A percentile compares a stretch with the other conserved stretches of the same genome.
These are phyloP conservation scores for Temnothorax longispinosus DNA, from an alignment of 1,140 invertebrate genomes.

Conservation along the genomic window DNA sequence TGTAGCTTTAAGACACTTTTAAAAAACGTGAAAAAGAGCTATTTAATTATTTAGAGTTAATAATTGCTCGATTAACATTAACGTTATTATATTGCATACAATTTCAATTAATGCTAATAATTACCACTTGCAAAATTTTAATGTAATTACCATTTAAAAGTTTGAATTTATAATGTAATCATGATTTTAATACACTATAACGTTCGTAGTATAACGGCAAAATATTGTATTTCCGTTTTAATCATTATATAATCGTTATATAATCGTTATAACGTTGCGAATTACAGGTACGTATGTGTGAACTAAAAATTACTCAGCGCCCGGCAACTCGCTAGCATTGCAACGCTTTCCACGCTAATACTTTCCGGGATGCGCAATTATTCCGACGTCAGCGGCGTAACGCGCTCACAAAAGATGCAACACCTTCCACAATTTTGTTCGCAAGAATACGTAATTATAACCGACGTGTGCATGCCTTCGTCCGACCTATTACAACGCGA, in stretches of 20 bases:
- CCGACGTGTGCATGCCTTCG: slow-evolving; percentile 26
- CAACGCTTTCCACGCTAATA: slow-evolving; percentile 11
- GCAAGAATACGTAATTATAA: slow-evolving; percentile 48
- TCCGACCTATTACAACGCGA: slow-evolving; percentile 9
- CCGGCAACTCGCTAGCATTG: neutral
- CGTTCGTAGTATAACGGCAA: too few relatives aligned
- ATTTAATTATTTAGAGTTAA: neutral
- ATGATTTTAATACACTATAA: neutral
- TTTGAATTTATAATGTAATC: slow-evolving; percentile 21
- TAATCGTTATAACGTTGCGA: neutral
- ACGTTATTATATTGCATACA: neutral
- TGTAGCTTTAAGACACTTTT: neutral
- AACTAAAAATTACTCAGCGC: slow-evolving; percentile 14
- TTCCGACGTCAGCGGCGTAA: slow-evolving; percentile 30
- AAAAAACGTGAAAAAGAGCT: neutral
- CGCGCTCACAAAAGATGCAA: slow-evolving; percentile 47
- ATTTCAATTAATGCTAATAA: slow-evolving; percentile 3
- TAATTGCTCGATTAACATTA: neutral
- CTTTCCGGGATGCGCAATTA: slow-evolving; percentile 37
- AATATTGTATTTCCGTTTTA: neutral
- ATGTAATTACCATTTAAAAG: slow-evolving; percentile 5
- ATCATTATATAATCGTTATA: slow-evolving; percentile 12
- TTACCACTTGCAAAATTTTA: slow-evolving; percentile 11
- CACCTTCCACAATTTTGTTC: slow-evolving; percentile 39
- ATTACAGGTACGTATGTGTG: neutral